Base-by-base conservation (phyloP, 2,113 vertebrate species). In the Notothenia rossii region DNA sequence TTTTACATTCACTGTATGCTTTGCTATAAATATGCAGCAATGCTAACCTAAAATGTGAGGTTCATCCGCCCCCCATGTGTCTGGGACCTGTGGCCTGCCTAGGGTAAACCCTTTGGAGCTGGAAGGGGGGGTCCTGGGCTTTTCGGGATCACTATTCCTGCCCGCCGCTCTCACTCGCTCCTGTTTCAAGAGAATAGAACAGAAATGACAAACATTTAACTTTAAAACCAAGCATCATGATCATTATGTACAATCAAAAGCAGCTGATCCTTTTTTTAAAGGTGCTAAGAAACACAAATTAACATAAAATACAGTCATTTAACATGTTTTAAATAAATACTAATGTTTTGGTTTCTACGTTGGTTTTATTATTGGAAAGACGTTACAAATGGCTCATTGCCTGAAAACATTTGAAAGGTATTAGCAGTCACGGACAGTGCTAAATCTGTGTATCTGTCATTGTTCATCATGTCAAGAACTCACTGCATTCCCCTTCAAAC, bases 11-110 rank as follows among this genome's bases (percentile, higher is more conserved):
- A 59, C 0, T 18, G 0, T 3, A 2, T 22, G 12, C 1, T 10
- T 51, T 64, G 51, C 6, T 51, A 10, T 25, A 43, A 49, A 25
- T 20, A 20, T 1, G 2, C 10, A 36, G 53, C 1, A 3, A 48
- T n/a, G 53, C 85, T 75, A 45, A 98, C 97, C 97, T 87, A 93
- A 94, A 76, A 86, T 93, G 2, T 82, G 72, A 25, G 86, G 50
- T 14, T 53, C 62, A 5, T 81, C 87, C 8, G 72, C 72, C 7
- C 79, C 77, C 0, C 72, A 12, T 0, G 80, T 70, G 1, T 88
- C 86, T 0, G 89, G 77, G 0, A 82, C 87, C 48, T 89, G 95
- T 5, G 94, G 95, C 45, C 89, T 95, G 56, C 81, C 90, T 1
- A 56, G 58, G 2, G 73, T 69, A 51, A 94, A 66, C 17, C 83